Evolutionary conservation across 2,888 invertebrate genomes (phyloP), one percentile per base, ranked within the genome.

Genomic region (Electrophaes corylata): DNA sequence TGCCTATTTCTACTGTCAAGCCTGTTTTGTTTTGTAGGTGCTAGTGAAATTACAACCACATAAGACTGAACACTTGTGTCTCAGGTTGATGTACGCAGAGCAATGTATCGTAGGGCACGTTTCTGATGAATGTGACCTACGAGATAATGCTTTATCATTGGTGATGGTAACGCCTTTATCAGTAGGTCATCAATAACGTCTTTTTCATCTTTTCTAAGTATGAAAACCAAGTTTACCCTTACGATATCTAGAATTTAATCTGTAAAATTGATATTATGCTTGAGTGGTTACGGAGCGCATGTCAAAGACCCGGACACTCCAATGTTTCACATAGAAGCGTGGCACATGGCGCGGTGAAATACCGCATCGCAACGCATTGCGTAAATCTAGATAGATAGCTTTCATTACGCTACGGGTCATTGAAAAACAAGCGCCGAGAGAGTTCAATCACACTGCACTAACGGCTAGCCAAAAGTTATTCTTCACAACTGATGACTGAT

Each of bases 281-380:
- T 72, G 66, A 66, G 60, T 70, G 64, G 65, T 66, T 53, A 54
- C 66, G 62, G 64, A 67, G 66, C 57, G 63, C 70, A 72, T 73
- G 83, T 81, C 85, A 81, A 71, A 67, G 65, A 51, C 50, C 65
- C 66, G 75, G 84, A 83, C 86, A 78, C 72, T 64, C 75, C 79
- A 85, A 86, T 85, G 81, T 84, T 85, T 86, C 86, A 84, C 73
- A 64, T 71, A 31, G 47, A 66, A 57, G 53, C 51, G 39, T 20
- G 54, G 48, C 51, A 53, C 60, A 54, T 35, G 40, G 45, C 18
- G 35, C 58, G 58, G 48, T 23, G 8, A 51, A 55, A 29, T 46
- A 11, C 49, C 43, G 52, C 58, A 54, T 33, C 58, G 53, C 20
- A 53, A 39, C 49, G 49, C 45, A 45, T 5, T 31, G 49, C 37